Percentiles rank a stretch among this genome's conserved stretches.
phyloP scores from a whole-genome alignment of 2,888 invertebrate species.

The Reticulitermes lucifugus region DNA sequence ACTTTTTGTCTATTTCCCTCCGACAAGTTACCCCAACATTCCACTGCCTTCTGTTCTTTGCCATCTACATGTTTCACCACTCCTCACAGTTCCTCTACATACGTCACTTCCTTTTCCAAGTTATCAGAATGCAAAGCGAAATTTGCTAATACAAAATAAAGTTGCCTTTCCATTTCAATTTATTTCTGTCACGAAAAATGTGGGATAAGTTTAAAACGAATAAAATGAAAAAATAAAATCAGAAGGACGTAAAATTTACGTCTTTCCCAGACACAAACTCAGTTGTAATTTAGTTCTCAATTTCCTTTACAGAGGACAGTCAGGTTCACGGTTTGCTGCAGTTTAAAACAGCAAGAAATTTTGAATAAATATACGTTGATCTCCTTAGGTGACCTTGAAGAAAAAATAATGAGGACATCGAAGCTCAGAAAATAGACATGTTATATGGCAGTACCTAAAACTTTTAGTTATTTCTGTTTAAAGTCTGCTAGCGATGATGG shows the following conservation, averaged over 20 bases:
- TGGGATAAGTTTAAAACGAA: background rate
- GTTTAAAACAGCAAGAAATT: too few relatives aligned
- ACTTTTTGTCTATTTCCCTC: background rate
- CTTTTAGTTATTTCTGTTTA: too few relatives aligned
- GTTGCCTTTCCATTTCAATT: background rate
- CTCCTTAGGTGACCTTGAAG: too few relatives aligned
- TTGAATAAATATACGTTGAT: too few relatives aligned
- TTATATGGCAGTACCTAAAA: too few relatives aligned
- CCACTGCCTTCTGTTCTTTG: background rate
- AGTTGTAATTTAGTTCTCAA: background rate
- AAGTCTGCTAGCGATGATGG: too few relatives aligned
- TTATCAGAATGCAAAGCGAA: constrained; percentile 3
- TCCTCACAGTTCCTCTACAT: background rate
- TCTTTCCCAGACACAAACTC: background rate
- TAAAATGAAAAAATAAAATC: background rate
- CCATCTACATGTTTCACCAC: too few relatives aligned
- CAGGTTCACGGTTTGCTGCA: too few relatives aligned
- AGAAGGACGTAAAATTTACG: background rate
- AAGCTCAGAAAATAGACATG: too few relatives aligned
- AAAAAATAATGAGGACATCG: too few relatives aligned
- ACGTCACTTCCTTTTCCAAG: background rate
- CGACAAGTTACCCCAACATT: background rate
- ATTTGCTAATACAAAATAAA: background rate
- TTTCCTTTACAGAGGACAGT: background rate
- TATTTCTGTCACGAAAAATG: background rate